Conservation (phyloP, 1,140 invertebrate species). For the Cydia strobilella region DNA sequence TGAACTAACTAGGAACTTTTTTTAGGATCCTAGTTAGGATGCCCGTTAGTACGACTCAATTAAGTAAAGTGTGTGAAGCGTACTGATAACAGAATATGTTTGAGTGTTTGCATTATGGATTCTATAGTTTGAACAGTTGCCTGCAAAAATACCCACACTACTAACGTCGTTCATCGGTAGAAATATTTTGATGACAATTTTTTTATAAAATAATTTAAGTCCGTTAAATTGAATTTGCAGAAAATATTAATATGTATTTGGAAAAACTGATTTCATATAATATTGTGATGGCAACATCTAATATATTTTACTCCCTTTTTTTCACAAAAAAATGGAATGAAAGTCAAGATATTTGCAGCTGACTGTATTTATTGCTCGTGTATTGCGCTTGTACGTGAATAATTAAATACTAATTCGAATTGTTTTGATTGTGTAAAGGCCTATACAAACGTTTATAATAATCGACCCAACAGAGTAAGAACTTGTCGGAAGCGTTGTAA, state of each 20-base stretch:
- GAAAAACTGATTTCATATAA: no score
- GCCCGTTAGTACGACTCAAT: no score
- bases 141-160: not conserved
- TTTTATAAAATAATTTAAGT: no score
- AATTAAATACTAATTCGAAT: not conserved
- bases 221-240: no score
- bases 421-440: not conserved
- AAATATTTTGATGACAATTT: no score
- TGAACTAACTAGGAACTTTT: not conserved
- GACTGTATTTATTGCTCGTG: not conserved
- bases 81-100: not conserved
- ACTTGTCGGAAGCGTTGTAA: no score
- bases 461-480: no score
- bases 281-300: no score
- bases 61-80: not conserved
- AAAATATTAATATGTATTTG: no score
- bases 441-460: no score
- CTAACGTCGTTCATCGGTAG: no score
- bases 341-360: not conserved
- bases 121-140: not conserved
- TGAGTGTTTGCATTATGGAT: not conserved
- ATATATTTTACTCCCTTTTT: no score
- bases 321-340: not conserved
- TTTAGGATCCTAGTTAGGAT: not conserved
- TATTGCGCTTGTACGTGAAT: not conserved